Base-by-base conservation (phyloP, 1,140 invertebrate genomes). In the Penaeus chinensis region DNA sequence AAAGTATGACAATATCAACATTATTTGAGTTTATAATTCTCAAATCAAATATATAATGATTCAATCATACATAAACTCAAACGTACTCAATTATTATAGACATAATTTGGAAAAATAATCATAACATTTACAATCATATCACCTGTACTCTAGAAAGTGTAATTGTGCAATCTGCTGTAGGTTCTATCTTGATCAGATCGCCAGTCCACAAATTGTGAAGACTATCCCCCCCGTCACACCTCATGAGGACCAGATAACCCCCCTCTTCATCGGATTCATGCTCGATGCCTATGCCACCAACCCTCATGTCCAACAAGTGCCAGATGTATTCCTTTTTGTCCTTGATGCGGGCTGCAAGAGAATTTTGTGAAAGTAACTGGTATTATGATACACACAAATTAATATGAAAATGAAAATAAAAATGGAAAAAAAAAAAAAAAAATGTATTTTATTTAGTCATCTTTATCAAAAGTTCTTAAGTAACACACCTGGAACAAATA, bases 91-190 rank as follows among this genome's bases (percentile, higher is more conserved):
- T 32, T 32, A 32, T 32, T 32, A 32, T 3, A 42, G 7, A 16
- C 32, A n/a, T 62, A 18, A 65, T 27, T 18, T 22, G 32, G 2
- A 27, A 37, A n/a, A 62, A 22, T 27, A 37, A 47, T 27, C 3
- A 82, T 65, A 71, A 47, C 19, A 18, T 47, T n/a, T 1, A 80
- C 5, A 82, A 19, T 60, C 47, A 42, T 24, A 61, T 63, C 69
- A 90, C 82, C 79, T 87, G 22, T 47, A 88, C 82, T 74, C 82
- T 88, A 47, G 76, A 82, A n/a, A 89, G 91, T 76, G 92, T 92
- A 78, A 93, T 93, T 60, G 93, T 92, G 16, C 92, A 93, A 89
- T 93, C 93, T 42, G 93, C 93, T 32, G 93, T 93, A 11, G 92
- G 92, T 83, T 93, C 92, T 16, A 93, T 91, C 69, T 91, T 87